Percentiles rank a stretch among this genome's conserved stretches.
phyloP scores from a whole-genome alignment of 2,888 invertebrate species.

The Leistus spinibarbis region DNA sequence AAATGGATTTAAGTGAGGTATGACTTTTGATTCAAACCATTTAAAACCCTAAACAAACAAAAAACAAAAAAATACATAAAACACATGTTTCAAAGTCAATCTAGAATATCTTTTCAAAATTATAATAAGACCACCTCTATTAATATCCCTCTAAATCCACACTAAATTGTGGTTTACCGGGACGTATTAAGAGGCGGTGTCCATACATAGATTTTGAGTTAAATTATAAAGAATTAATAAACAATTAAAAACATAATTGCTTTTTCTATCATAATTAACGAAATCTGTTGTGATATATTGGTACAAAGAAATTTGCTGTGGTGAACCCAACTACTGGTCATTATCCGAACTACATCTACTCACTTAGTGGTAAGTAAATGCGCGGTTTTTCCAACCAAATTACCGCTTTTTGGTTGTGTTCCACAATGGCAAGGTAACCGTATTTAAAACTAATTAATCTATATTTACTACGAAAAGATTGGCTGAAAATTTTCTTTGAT shows the following conservation, averaged over 20 bases:
- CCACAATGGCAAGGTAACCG: constrained; percentile 26
- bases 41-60: constrained; percentile 3
- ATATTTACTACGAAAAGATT: background rate
- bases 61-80: background rate
- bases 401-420: constrained; percentile 14
- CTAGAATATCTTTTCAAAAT: background rate
- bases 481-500: too few relatives aligned
- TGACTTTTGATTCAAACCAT: constrained; percentile 2
- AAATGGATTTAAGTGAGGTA: constrained; percentile 79
- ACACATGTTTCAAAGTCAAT: background rate
- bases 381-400: background rate
- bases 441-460: background rate
- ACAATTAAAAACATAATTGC: background rate
- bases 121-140: background rate
- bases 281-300: constrained; percentile 57
- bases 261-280: constrained; percentile 51
- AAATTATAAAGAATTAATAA: background rate
- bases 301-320: constrained; percentile 55
- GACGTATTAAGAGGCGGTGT: background rate
- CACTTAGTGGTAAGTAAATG: constrained; percentile 42
- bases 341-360: constrained; percentile 42
- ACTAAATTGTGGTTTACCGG: background rate
- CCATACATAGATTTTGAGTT: background rate
- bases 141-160: background rate
- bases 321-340: constrained; percentile 46